These are phyloP conservation scores for Tuta absoluta DNA, from an alignment of 2,888 invertebrate species.

Conservation along the genomic window DNA sequence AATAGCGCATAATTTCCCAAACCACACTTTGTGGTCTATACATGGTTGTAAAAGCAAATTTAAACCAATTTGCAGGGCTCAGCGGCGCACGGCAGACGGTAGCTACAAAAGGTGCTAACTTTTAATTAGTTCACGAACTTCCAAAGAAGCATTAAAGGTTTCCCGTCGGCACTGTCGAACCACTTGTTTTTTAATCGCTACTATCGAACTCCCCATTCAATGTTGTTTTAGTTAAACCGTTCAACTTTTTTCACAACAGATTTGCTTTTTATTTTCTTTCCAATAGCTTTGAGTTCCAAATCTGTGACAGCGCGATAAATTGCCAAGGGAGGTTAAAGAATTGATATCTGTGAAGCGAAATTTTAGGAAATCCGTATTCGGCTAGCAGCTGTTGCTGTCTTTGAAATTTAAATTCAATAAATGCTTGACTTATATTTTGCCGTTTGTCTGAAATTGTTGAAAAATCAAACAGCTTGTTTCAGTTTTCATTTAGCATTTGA, in stretches of 20 bases:
- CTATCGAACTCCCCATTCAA: constrained; percentile 32
- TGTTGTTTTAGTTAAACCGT: constrained; percentile 30
- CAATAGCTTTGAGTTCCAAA: background rate
- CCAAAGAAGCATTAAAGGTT: constrained; percentile 61
- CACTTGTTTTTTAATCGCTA: constrained; percentile 51
- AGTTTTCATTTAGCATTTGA: background rate
- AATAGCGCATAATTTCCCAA: background rate
- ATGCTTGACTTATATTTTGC: too few species aligned
- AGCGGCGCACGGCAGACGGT: constrained; percentile 49
- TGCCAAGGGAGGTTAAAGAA: background rate
- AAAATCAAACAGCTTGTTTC: too few species aligned
- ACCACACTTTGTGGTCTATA: constrained; percentile 5
- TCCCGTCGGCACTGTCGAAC: constrained; percentile 50
- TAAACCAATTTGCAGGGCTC: constrained; percentile 53
- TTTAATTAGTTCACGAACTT: constrained; percentile 73
- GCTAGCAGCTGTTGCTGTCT: constrained; percentile 60
- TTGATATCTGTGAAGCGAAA: background rate
- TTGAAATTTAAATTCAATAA: constrained; percentile 45
- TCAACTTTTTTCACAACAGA: background rate
- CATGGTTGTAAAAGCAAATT: constrained; percentile 46
- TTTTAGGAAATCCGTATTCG: constrained; percentile 33
- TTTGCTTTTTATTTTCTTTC: constrained; percentile 8
- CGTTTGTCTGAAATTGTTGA: too few species aligned
- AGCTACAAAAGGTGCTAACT: constrained; percentile 70
- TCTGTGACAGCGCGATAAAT: background rate